Base-by-base conservation (phyloP, 2,888 invertebrate species). In the Cataglyphis cursor region DNA sequence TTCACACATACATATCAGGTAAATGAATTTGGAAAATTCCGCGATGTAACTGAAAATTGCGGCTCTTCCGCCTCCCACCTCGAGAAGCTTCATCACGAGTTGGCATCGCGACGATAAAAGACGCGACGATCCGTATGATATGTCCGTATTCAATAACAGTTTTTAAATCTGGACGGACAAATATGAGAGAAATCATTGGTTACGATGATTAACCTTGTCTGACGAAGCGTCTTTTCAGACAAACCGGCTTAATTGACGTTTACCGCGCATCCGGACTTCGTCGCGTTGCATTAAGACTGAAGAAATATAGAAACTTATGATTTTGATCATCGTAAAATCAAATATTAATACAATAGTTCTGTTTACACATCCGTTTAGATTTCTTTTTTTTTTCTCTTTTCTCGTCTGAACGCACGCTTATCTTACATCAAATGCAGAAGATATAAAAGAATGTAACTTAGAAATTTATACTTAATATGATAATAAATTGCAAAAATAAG, bases 1-100 rank as follows among this genome's bases (percentile, higher is more conserved):
- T 61, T 35, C 35, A 35, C 35, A 35, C 35, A 38, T 21, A 28
- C 66, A 41, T n/a, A 38, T 54, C 65, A 15, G 18, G 12, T 24
- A 54, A n/a, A 5, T 21, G 12, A 68, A 82, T 76, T 82, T 81
- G 83, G 81, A 81, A 83, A 83, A 81, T 83, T 81, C 83, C 83
- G 12, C 66, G 44, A 83, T 66, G 61, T 73, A 82, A 83, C 83
- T 62, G 68, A 78, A 78, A 82, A 82, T 82, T 68, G 24, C 65
- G 6, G 38, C n/a, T 21, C 15, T n/a, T 48, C 38, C 48, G 28
- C 28, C 28, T n/a, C n/a, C 64, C 51, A 38, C 62, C 18, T 41
- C 0, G 12, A 31, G 41, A 21, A 21, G 21, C 41, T 68, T 68
- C 12, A 68, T 78, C 31, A 68, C 15, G 21, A 28, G 21, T 59